Conservation (phyloP, 2,888 invertebrate species). For the Epirrhoe tristata region DNA sequence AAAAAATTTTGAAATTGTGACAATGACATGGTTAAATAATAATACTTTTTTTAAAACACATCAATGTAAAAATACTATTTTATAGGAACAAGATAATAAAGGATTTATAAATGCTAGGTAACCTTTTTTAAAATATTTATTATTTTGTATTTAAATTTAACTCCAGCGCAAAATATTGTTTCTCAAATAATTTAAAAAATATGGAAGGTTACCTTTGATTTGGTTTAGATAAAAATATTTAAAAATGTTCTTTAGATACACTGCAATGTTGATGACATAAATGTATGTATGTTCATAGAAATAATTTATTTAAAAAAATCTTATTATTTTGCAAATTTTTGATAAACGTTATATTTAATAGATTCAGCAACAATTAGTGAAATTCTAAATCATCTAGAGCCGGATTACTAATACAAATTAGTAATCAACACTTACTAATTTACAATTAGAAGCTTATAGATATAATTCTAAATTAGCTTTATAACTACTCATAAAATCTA, state of each 20-base stretch:
- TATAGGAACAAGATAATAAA: constrained; percentile 22
- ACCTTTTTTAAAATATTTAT: neutral
- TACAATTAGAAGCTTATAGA: constrained; percentile 40
- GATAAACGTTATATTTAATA: constrained; percentile 6
- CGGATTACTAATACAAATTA: constrained; percentile 39
- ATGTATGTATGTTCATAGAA: neutral
- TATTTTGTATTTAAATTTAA: too few relatives aligned
- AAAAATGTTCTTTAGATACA: too few relatives aligned
- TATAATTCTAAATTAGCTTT: constrained; percentile 34
- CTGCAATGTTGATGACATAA: neutral
- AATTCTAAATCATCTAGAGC: constrained; percentile 16
- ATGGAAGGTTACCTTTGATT: too few relatives aligned
- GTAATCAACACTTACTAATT: constrained; percentile 43
- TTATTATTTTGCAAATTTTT: neutral
- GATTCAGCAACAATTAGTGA: constrained; percentile 17
- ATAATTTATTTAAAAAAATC: neutral
- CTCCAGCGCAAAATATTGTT: too few relatives aligned
- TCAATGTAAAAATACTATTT: constrained; percentile 8
- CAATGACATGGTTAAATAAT: neutral
- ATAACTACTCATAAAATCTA: constrained; percentile 40
- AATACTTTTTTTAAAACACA: neutral
- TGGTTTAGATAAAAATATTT: too few relatives aligned
- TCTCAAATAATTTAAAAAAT: too few relatives aligned
- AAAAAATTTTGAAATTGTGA: constrained; percentile 2
- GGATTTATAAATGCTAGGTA: constrained; percentile 17